These are phyloP conservation scores for Manis crassicaudata DNA, from an alignment of 2,797 vertebrate genomes.

Conservation along the genomic window DNA sequence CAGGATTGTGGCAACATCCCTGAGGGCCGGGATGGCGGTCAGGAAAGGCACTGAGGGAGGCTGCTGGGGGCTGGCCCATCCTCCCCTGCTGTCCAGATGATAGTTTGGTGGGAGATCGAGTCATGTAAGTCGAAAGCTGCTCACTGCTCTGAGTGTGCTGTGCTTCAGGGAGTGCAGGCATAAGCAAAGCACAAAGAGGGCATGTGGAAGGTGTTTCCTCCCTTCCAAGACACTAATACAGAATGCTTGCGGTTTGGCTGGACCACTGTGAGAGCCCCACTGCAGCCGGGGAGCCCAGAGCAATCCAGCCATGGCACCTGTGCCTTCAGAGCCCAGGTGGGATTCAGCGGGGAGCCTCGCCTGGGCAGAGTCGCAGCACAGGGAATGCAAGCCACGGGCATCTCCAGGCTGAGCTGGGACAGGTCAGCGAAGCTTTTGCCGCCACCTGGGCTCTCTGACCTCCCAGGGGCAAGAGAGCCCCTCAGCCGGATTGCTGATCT, in stretches of 20 bases:
- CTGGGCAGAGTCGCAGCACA: neutral
- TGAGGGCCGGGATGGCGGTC: neutral
- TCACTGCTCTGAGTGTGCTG: neutral
- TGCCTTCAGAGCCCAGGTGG: fast-evolving
- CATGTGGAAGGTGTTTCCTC: neutral
- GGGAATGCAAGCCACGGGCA: neutral
- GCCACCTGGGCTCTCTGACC: too few relatives aligned
- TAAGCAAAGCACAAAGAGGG: neutral
- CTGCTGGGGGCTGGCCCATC: neutral
- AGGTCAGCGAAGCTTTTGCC: neutral
- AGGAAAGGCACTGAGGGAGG: too few relatives aligned
- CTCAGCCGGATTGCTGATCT: too few relatives aligned
- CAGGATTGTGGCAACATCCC: neutral
- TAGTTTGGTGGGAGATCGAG: neutral
- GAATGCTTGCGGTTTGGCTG: neutral
- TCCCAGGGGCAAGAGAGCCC: too few relatives aligned
- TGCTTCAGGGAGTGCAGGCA: neutral
- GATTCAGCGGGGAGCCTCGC: neutral
- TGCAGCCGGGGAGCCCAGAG: neutral
- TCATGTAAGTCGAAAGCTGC: neutral
- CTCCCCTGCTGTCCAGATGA: neutral
- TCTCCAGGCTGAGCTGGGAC: neutral
- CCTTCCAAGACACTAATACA: neutral
- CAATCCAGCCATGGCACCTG: too few relatives aligned
- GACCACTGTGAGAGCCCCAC: neutral